phyloP scores from a whole-genome alignment of 2,888 invertebrate species.

The Ormyrus labotus region DNA sequence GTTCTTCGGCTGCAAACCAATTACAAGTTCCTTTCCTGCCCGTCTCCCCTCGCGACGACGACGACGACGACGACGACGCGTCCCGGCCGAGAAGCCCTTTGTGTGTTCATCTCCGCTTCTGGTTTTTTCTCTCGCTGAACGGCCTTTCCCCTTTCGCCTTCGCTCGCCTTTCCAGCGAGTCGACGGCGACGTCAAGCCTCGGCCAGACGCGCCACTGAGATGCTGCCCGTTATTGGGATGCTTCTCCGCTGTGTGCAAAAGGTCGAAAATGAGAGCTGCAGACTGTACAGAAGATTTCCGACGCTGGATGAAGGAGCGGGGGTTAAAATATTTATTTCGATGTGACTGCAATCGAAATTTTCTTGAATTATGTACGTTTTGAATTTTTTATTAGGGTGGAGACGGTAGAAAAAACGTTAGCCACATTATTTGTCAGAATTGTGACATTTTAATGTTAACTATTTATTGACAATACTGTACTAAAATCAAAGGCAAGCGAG shows the following conservation, averaged over 20 bases:
- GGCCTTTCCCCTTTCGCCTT: background rate
- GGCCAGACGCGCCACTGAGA: conserved; percentile 16
- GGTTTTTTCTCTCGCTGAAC: conserved; percentile 8
- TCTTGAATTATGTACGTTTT: too few relatives aligned
- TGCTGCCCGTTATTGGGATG: too few relatives aligned
- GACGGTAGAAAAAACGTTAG: too few relatives aligned
- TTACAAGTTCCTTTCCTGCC: conserved; percentile 60
- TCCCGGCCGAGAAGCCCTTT: conserved; percentile 40
- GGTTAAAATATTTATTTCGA: too few relatives aligned
- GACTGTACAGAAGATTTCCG: too few relatives aligned
- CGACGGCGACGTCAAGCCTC: conserved; percentile 33
- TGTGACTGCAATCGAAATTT: too few relatives aligned
- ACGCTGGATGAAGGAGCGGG: too few relatives aligned
- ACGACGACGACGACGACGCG: conserved; percentile 3
- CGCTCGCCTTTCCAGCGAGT: background rate
- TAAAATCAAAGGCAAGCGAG: too few relatives aligned
- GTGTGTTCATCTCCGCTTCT: conserved; percentile 17
- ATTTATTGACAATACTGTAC: too few relatives aligned
- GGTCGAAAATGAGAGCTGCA: conserved; percentile 22
- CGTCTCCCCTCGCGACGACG: background rate
- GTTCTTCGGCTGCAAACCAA: conserved; percentile 56
- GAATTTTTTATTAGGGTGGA: too few relatives aligned
- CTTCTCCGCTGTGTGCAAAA: background rate
- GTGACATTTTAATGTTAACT: too few relatives aligned
- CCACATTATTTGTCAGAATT: too few relatives aligned